Percentiles rank a stretch among this genome's conserved stretches.
These are phyloP conservation scores for Puma concolor DNA, from an alignment of 2,113 vertebrate genomes.

Conservation along the genomic window DNA sequence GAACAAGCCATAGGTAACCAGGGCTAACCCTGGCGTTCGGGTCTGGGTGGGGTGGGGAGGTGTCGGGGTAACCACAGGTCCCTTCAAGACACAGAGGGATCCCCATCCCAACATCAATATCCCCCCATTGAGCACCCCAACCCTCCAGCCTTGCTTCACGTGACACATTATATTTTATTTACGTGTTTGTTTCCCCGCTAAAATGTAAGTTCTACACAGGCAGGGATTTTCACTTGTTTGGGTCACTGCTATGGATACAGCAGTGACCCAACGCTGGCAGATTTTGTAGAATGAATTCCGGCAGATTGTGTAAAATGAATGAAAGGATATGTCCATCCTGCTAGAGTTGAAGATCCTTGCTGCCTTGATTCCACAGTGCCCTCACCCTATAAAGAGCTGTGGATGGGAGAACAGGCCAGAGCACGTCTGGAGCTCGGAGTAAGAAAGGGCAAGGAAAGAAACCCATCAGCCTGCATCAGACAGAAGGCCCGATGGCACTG, in stretches of 20 bases:
- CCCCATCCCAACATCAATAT: background rate
- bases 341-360: background rate
- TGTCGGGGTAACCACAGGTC: background rate
- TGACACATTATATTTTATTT: background rate
- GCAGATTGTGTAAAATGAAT: background rate
- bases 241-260: background rate
- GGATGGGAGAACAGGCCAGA: background rate
- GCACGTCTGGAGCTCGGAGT: background rate
- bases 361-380: too few species aligned
- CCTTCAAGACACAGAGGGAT: background rate
- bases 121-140: background rate
- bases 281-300: background rate
- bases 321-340: background rate
- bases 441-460: background rate
- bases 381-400: too few species aligned
- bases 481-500: rapidly evolving
- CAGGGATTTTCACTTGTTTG: background rate
- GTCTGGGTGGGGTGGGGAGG: background rate
- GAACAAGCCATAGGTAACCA: background rate
- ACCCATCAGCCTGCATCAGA: too few species aligned
- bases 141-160: background rate
- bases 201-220: background rate
- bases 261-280: background rate
- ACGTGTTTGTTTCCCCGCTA: background rate
- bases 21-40: background rate